Conservation (phyloP, 1,140 invertebrate species). For the Trissolcus basalis region DNA sequence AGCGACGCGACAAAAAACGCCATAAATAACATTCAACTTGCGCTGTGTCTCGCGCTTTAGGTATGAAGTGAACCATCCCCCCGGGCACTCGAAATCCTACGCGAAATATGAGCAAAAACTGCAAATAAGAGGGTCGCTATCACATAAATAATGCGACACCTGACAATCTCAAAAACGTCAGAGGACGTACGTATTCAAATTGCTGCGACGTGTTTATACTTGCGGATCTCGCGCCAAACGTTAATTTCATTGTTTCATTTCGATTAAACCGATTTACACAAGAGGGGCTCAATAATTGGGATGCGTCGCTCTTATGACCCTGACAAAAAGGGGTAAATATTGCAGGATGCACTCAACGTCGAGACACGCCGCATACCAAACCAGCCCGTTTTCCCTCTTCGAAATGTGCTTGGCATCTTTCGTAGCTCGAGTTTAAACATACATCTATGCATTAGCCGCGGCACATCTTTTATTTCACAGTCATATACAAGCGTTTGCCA, state of each 20-base stretch:
- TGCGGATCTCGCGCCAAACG: background rate
- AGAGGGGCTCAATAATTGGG: slow-evolving; percentile 23
- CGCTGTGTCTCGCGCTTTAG: slow-evolving; percentile 58
- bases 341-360: slow-evolving; percentile 72
- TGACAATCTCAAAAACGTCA: slow-evolving; percentile 64
- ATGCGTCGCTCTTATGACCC: background rate
- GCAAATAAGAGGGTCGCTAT: slow-evolving; percentile 71
- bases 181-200: slow-evolving; percentile 55
- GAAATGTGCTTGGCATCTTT: slow-evolving; percentile 53
- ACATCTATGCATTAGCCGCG: slow-evolving; percentile 72
- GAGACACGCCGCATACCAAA: slow-evolving; percentile 67
- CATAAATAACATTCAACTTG: slow-evolving; percentile 72
- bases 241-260: slow-evolving; percentile 12
- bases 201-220: slow-evolving; percentile 37
- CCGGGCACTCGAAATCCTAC: slow-evolving; percentile 62
- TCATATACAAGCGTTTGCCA: slow-evolving; percentile 60
- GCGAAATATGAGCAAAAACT: slow-evolving; percentile 72
- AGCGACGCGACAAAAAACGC: slow-evolving; percentile 62
- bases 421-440: slow-evolving; percentile 42
- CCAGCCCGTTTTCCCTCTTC: slow-evolving; percentile 40
- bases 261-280: slow-evolving; percentile 21
- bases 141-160: slow-evolving; percentile 69
- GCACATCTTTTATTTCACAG: slow-evolving; percentile 72
- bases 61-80: slow-evolving; percentile 46
- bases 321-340: slow-evolving; percentile 68